Percentiles rank a stretch among this genome's conserved stretches.
Conservation (phyloP, 2,797 vertebrate species). For the Harpagifer antarcticus region DNA sequence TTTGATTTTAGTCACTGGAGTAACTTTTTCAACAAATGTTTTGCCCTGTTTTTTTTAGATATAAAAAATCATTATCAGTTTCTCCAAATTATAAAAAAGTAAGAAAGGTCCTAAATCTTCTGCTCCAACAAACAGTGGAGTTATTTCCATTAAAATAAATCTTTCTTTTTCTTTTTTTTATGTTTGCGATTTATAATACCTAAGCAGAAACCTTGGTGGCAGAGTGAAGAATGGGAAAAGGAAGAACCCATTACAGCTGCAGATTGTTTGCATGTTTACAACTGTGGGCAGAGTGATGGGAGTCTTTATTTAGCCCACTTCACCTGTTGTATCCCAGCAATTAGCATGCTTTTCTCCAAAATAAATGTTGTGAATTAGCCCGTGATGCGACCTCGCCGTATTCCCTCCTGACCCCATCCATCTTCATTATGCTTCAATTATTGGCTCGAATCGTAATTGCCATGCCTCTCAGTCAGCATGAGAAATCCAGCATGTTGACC, state of each 20-base stretch:
- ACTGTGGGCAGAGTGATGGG: background rate
- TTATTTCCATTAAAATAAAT: background rate
- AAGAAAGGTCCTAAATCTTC: background rate
- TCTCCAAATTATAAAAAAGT: background rate
- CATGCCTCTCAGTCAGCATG: slow-evolving; percentile 61
- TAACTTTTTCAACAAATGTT: no score
- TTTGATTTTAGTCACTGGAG: background rate
- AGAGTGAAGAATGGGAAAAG: no score
- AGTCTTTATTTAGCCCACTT: slow-evolving; percentile 25
- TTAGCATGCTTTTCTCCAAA: slow-evolving; percentile 41
- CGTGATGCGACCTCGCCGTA: slow-evolving; percentile 48
- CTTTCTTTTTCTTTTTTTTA: background rate
- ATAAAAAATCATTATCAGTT: no score
- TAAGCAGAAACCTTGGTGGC: no score
- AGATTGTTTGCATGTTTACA: slow-evolving; percentile 21
- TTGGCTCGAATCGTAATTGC: slow-evolving; percentile 72
- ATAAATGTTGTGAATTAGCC: slow-evolving; percentile 66
- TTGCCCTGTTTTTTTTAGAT: background rate
- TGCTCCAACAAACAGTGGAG: background rate
- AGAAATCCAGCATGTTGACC: slow-evolving; percentile 66
- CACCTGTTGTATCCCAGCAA: slow-evolving; percentile 62
- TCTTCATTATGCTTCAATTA: slow-evolving; percentile 78
- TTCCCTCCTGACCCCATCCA: slow-evolving; percentile 70
- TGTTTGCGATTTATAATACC: background rate
- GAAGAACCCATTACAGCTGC: background rate